Percentiles rank a stretch among this genome's conserved stretches.
phyloP scores from a whole-genome alignment of 2,797 vertebrate species.

The Phataginus tetradactyla region DNA sequence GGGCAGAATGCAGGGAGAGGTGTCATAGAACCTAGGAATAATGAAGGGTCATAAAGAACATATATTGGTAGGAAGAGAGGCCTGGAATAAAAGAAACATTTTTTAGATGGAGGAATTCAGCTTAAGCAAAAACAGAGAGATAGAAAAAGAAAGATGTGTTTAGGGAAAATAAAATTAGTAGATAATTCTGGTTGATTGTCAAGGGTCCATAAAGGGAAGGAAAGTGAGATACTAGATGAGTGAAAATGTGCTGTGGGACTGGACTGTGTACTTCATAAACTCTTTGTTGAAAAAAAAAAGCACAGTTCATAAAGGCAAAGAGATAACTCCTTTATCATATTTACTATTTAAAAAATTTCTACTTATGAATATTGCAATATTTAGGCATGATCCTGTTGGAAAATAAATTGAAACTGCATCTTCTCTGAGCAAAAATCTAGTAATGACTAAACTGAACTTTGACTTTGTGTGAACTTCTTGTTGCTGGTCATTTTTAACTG shows the following conservation, averaged over 20 bases:
- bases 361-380: not conserved
- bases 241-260: not conserved
- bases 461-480: not conserved
- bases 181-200: not conserved
- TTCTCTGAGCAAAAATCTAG: conserved; percentile 32
- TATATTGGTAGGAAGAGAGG: not conserved
- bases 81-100: not conserved
- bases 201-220: rapidly evolving
- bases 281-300: not conserved
- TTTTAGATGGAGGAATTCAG: not conserved
- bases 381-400: conserved; percentile 3
- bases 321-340: not conserved
- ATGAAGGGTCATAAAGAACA: not conserved
- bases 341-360: conserved; percentile 30
- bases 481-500: conserved; percentile 67
- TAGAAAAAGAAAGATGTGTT: not conserved
- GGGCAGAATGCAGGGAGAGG: not conserved
- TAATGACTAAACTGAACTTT: conserved; percentile 57
- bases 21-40: not conserved
- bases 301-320: not conserved
- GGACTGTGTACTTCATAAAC: not conserved
- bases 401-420: conserved; percentile 35
- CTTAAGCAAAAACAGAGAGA: not conserved
- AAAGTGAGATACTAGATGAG: not conserved
- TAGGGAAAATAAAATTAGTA: not conserved